phyloP scores from a whole-genome alignment of 2,113 vertebrate species.

The Alouatta palliata region DNA sequence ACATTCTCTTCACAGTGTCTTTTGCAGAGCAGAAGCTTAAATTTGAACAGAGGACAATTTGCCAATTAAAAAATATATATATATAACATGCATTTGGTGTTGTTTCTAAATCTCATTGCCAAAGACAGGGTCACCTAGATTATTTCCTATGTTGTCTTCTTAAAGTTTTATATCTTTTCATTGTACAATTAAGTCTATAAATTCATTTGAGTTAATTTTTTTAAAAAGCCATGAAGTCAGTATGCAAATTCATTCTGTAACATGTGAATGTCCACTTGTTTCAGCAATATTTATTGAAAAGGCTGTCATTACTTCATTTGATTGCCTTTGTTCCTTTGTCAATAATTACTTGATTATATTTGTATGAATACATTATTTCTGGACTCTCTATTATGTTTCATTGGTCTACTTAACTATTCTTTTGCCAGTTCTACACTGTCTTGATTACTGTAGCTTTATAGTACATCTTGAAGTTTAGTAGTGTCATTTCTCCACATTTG shows the following conservation, averaged over 20 bases:
- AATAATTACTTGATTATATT: neutral
- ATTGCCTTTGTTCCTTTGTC: neutral
- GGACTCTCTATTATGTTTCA: neutral
- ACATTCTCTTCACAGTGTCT: neutral
- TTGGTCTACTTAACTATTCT: neutral
- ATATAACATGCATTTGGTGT: neutral
- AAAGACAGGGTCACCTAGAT: neutral
- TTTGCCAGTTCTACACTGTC: neutral
- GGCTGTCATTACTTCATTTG: neutral
- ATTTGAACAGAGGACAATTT: neutral
- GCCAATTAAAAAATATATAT: neutral
- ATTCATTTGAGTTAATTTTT: neutral
- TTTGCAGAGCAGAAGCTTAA: neutral
- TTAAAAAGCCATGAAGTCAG: neutral
- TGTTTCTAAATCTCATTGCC: neutral
- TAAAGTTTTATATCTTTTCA: neutral
- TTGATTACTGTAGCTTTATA: neutral
- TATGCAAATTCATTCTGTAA: neutral
- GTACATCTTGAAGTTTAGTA: neutral
- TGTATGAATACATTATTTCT: neutral
- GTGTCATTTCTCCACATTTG: neutral
- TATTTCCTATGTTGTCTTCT: neutral
- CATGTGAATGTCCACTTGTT: neutral
- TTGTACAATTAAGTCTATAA: neutral
- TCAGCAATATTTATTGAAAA: neutral